Percentiles rank a stretch among this genome's conserved stretches.
Evolutionary conservation across 2,888 invertebrate species (phyloP).

Genomic region (Hyalella azteca): DNA sequence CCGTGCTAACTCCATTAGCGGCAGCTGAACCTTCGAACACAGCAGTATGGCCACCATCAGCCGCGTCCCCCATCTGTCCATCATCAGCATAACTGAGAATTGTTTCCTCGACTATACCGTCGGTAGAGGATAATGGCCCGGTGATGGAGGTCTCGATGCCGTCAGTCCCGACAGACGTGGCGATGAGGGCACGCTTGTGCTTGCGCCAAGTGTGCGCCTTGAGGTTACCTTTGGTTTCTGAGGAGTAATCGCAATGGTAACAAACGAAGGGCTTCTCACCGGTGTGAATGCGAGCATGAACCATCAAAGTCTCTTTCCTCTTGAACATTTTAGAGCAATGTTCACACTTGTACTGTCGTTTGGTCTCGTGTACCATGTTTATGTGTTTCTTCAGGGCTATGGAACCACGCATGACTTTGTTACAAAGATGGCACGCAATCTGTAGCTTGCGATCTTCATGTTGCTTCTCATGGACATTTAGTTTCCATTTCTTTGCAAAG

Average conservation of each 20-base stretch:
- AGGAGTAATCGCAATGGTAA: conserved; percentile 54
- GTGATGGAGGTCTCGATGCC: conserved; percentile 21
- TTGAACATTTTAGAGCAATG: conserved; percentile 54
- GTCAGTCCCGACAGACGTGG: not conserved
- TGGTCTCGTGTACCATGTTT: conserved; percentile 55
- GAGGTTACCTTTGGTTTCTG: conserved; percentile 56
- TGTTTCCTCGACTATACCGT: not conserved
- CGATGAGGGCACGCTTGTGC: conserved; percentile 48
- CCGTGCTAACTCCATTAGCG: conserved; percentile 38
- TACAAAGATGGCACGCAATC: conserved; percentile 50
- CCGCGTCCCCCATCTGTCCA: not conserved
- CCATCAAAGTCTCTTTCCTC: conserved; percentile 54
- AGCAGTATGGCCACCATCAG: conserved; percentile 29
- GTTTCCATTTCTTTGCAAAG: conserved; percentile 58
- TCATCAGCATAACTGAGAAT: not conserved
- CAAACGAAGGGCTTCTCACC: conserved; percentile 57
- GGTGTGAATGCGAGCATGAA: conserved; percentile 55
- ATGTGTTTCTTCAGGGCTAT: conserved; percentile 57
- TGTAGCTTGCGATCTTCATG: conserved; percentile 55
- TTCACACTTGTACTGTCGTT: conserved; percentile 50
- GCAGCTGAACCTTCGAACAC: too few species aligned
- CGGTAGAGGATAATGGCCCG: conserved; percentile 34
- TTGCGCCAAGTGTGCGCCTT: conserved; percentile 57
- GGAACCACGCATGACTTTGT: conserved; percentile 55
- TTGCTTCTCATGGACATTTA: conserved; percentile 56